Evolutionary conservation across 2,113 vertebrate genomes (phyloP), one percentile per base, ranked within the genome.

Genomic region (Apus apus): DNA sequence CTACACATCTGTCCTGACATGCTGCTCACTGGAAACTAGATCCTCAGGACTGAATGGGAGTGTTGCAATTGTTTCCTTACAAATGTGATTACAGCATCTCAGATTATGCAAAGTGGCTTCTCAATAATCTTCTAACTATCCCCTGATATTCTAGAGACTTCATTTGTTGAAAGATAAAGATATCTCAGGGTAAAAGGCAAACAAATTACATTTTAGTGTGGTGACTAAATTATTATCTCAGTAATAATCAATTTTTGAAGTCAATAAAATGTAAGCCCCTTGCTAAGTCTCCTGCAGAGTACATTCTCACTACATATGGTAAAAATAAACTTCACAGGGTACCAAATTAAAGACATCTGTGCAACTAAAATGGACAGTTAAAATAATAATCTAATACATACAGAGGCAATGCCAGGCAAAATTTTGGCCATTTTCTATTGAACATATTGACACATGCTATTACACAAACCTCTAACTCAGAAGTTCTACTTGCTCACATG

Each of bases 291-390:
- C 85, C 46, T 81, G 73, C 53, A 71, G 56, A 86, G 21, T 57
- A 77, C 19, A 60, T 88, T 90, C 93, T 88, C 56, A 18, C 48
- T 77, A 81, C 90, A 81, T 45, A 71, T 53, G 87, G 75, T 57
- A 88, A 96, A 97, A 95, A 90, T 85, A 93, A 88, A 83, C 93
- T 93, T 96, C 87, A 93, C 67, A 93, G 64, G 51, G 26, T 67
- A 86, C 51, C 34, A 95, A 91, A 96, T 77, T 70, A 83, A 88
- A 94, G 78, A 85, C 87, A 93, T 80, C 60, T 94, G 90, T 71
- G 57, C 79, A 92, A 91, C 46, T 32, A 80, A 85, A 89, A 89
- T 76, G 91, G 84, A 75, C 84, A 79, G 94, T 92, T 91, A 91
- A 92, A 96, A 85, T 79, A 26, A 91, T 79, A 85, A 87, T 76